Evolutionary conservation across 64 coral and sea anemone species (phyloP).

Genomic region (Anthopleura sola): DNA sequence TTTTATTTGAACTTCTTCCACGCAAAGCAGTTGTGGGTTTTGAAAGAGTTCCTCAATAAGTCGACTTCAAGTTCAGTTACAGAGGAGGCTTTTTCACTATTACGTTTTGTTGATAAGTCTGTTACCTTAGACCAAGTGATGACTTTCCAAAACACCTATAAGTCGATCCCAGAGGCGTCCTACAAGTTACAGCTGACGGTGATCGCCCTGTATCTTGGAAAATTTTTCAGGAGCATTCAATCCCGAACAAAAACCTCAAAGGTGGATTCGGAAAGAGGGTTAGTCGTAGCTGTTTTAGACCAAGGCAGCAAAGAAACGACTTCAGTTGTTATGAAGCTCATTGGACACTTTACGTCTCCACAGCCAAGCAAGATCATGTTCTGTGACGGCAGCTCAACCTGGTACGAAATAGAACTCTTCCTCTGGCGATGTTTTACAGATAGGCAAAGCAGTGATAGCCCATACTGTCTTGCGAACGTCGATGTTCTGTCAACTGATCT

Average conservation of each 20-base stretch:
- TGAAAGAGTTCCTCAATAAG: neutral
- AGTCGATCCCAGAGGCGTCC: constrained; percentile 23
- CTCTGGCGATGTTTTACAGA: constrained; percentile 63
- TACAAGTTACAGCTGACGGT: constrained; percentile 14
- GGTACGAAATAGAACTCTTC: constrained; percentile 81
- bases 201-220: constrained; percentile 31
- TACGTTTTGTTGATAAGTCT: constrained; percentile 5
- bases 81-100: neutral
- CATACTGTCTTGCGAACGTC: constrained; percentile 87
- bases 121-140: neutral
- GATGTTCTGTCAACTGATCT: constrained; percentile 74
- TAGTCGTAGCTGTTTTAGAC: constrained; percentile 74
- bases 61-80: neutral
- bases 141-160: neutral
- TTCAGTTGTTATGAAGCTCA: constrained; percentile 73
- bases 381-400: constrained; percentile 65
- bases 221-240: constrained; percentile 11
- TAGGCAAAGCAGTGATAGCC: neutral
- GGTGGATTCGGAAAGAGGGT: constrained; percentile 18
- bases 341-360: constrained; percentile 30
- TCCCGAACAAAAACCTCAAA: neutral
- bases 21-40: constrained; percentile 70
- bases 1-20: constrained; percentile 86
- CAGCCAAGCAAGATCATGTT: constrained; percentile 77
- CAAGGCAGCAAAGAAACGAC: constrained; percentile 61